A percentile compares a stretch with the other conserved stretches of the same genome.
phyloP scores from a whole-genome alignment of 2,888 invertebrate genomes.

The Smittia aterrima region DNA sequence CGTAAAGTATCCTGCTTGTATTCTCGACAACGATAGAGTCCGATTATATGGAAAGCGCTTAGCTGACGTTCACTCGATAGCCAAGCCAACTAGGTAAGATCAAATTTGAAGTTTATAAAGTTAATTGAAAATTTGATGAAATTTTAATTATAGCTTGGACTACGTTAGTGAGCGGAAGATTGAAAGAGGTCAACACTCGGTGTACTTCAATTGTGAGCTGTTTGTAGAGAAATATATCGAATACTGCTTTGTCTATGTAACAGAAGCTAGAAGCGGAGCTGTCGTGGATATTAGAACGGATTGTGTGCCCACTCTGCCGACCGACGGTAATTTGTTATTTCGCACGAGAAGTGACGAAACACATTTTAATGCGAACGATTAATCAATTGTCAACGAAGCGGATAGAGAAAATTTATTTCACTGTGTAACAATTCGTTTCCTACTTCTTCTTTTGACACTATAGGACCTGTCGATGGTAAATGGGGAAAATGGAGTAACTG shows the following conservation, averaged over 20 bases:
- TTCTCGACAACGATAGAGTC: conserved; percentile 73
- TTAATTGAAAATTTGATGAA: conserved; percentile 21
- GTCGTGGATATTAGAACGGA: conserved; percentile 81
- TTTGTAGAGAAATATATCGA: conserved; percentile 81
- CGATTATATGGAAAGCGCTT: conserved; percentile 73
- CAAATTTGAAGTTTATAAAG: conserved; percentile 43
- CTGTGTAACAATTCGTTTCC: conserved; percentile 31
- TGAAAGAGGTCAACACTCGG: conserved; percentile 69
- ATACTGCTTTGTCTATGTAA: conserved; percentile 86
- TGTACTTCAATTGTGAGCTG: conserved; percentile 75
- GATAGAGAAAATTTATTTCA: too few relatives aligned
- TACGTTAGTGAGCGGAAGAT: conserved; percentile 68
- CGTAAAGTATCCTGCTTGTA: conserved; percentile 82
- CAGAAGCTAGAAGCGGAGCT: conserved; percentile 79
- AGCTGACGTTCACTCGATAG: conserved; percentile 66
- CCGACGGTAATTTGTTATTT: conserved; percentile 61
- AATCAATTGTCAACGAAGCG: conserved; percentile 38
- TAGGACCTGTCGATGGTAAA: conserved; percentile 73
- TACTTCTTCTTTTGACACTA: background rate
- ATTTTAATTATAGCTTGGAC: conserved; percentile 48
- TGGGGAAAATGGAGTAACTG: conserved; percentile 82
- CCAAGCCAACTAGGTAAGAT: conserved; percentile 60
- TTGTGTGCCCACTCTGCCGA: conserved; percentile 78
- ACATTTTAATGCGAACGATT: conserved; percentile 24
- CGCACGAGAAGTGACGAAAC: conserved; percentile 9